These are phyloP conservation scores for Phataginus tetradactyla DNA, from an alignment of 2,797 vertebrate species.

Conservation along the genomic window DNA sequence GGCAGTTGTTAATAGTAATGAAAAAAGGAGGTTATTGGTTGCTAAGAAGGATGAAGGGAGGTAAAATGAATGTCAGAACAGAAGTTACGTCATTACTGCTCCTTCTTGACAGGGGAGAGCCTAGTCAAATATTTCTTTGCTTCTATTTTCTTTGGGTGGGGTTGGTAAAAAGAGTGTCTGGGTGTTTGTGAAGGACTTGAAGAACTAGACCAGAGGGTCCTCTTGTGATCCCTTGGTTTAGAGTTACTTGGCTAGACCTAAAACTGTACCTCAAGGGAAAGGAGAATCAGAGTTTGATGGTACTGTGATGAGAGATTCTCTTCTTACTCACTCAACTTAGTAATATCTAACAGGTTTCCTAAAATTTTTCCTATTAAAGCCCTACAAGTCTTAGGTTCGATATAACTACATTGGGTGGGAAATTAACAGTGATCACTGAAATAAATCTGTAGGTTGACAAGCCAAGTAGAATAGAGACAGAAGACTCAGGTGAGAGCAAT, in stretches of 20 bases:
- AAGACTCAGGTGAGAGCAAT: neutral
- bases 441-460: neutral
- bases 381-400: neutral
- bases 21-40: neutral
- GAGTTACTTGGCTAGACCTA: neutral
- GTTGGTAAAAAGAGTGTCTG: neutral
- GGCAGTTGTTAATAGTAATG: neutral
- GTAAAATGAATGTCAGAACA: neutral
- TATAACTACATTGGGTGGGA: neutral
- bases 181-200: neutral
- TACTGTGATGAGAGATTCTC: neutral
- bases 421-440: neutral
- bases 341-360: neutral
- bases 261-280: neutral
- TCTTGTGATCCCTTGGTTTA: neutral
- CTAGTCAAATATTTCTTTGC: neutral
- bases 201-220: neutral
- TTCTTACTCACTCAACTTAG: neutral
- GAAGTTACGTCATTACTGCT: neutral
- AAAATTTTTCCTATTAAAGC: neutral
- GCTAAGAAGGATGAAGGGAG: neutral
- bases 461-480: neutral
- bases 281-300: neutral
- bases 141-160: neutral
- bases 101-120: neutral